Evolutionary conservation across 2,888 invertebrate species (phyloP), one percentile per base, ranked within the genome.

Genomic region (Salpingus planirostris): DNA sequence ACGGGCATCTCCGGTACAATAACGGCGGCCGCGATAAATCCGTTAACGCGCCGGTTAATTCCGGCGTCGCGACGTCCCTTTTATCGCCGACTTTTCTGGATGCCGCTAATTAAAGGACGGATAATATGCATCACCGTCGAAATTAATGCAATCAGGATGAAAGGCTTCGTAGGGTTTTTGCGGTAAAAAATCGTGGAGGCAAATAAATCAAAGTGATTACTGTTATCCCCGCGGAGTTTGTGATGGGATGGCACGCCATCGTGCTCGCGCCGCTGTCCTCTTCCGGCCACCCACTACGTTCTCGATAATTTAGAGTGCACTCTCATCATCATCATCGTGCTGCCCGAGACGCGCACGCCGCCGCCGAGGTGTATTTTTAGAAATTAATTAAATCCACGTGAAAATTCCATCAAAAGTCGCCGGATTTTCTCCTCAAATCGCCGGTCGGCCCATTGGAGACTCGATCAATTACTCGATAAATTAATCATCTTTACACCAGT

Each of bases 331-430:
- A n/a, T n/a, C n/a, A n/a, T n/a, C n/a, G n/a, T n/a, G n/a, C n/a
- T n/a, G n/a, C n/a, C n/a, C n/a, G n/a, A n/a, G 33, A 33, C 29
- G 29, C 26, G 29, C 27, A 31, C 27, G 23, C 29, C 23, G 23
- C 21, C 11, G 34, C 24, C 36, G 36, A 27, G 32, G 43, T 49
- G 38, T 40, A 43, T 40, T 38, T 43, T 43, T 38, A 38, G 31
- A 31, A 40, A 38, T 42, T 44, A 43, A 43, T 45, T 43, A 43
- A 43, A 40, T 31, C 36, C 29, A 31, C 34, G 35, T n/a, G n/a
- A n/a, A n/a, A n/a, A n/a, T n/a, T n/a, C n/a, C n/a, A n/a, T n/a
- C n/a, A n/a, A n/a, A n/a, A n/a, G n/a, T n/a, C n/a, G n/a, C n/a
- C n/a, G n/a, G n/a, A n/a, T n/a, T n/a, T n/a, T n/a, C n/a, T n/a